phyloP scores from a whole-genome alignment of 1,140 invertebrate species.

The Cyrtorhinus lividipennis region DNA sequence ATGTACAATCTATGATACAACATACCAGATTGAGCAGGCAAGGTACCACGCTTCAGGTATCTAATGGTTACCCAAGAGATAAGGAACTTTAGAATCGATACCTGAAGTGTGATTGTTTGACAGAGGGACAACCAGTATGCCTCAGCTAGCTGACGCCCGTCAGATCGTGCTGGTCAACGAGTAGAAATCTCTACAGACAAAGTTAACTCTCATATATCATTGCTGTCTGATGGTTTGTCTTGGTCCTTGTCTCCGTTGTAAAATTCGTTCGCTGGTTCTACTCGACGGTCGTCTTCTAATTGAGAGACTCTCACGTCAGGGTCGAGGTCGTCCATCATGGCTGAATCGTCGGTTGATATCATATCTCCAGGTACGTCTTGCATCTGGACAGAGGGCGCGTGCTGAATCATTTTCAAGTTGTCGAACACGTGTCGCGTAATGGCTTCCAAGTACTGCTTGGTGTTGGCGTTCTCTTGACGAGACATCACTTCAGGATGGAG shows the following conservation, averaged over 20 bases:
- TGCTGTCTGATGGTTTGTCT: conserved; percentile 20
- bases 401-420: conserved; percentile 73
- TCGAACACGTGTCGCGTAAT: conserved; percentile 74
- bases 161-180: not conserved
- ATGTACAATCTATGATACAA: too few species aligned
- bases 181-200: not conserved
- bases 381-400: conserved; percentile 86
- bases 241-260: conserved; percentile 62
- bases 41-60: too few species aligned
- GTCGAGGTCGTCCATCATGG: conserved; percentile 58
- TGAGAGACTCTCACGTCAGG: conserved; percentile 66
- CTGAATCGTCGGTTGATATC: conserved; percentile 41
- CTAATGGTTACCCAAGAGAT: too few species aligned
- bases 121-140: not conserved
- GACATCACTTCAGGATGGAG: conserved; percentile 77
- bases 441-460: conserved; percentile 76
- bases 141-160: not conserved
- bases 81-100: too few species aligned
- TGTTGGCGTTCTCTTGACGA: conserved; percentile 80
- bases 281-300: conserved; percentile 66
- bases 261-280: conserved; percentile 83
- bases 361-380: conserved; percentile 68
- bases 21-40: too few species aligned
- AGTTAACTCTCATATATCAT: conserved; percentile 6
- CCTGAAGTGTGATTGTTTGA: too few species aligned